Evolutionary conservation across 2,797 vertebrate species (phyloP), one percentile per base, ranked within the genome.

Genomic region (Diplodus sargus): DNA sequence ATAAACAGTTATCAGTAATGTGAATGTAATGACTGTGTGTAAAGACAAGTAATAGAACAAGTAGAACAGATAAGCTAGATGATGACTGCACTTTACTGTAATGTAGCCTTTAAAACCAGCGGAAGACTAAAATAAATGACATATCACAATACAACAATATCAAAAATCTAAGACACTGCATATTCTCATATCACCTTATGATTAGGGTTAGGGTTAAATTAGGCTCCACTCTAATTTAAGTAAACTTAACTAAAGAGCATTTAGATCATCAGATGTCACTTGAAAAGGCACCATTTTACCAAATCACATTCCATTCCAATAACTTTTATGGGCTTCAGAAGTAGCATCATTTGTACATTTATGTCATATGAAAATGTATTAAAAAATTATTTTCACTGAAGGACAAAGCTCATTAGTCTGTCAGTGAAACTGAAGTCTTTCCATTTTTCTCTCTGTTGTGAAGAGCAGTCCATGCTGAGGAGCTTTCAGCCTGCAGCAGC

Each of bases 361-460:
- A 18, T 71, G 20, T 53, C 5, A 28, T 49, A 74, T 71, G 14
- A 52, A 30, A 77, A 70, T 45, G 15, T 17, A 42, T 56, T 62
- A 28, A 45, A 57, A 58, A 23, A 8, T 22, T 20, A 34, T 57
- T 64, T 62, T 30, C 25, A 45, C 34, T 23, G 47, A 20, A 65
- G 6, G 23, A 73, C 70, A 18, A 49, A 72, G 65, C 59, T 65
- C 60, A 70, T 86, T 76, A 78, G 78, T 34, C 9, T 54, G 45
- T 48, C 51, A 1, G 45, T 68, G 61, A 22, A 16, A 56, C 58
- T 80, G 3, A 77, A 74, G 56, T 52, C 45, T 58, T 64, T 64
- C 34, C 23, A 39, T 23, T 13, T 48, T 45, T 58, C 8, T 58
- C 63, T 47, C 2, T 60, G n/a, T 28, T 66, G 28, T 64, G 17